Conservation (phyloP, 2,888 invertebrate genomes). For the Apamea anceps region DNA sequence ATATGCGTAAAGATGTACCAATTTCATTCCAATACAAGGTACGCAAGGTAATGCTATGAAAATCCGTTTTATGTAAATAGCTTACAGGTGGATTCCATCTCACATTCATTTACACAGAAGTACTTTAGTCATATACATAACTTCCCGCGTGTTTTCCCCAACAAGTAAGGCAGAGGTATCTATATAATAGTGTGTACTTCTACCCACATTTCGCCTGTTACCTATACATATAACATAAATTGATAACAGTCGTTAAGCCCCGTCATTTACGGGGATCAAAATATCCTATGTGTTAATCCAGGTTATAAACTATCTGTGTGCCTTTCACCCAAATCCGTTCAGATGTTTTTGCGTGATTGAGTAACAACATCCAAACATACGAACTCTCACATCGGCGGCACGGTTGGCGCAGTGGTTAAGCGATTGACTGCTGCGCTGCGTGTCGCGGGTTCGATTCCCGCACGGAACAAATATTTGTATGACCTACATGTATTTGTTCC, state of each 20-base stretch:
- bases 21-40: constrained; percentile 20
- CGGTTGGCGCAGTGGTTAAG: no score
- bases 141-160: not conserved
- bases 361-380: not conserved
- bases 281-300: no score
- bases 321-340: not conserved
- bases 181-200: not conserved
- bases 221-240: no score
- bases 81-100: constrained; percentile 33
- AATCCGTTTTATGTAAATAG: constrained; percentile 49
- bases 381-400: no score
- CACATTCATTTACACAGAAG: constrained; percentile 35
- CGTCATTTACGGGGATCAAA: no score
- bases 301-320: not conserved
- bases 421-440: no score
- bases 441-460: no score
- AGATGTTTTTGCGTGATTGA: not conserved
- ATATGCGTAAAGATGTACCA: constrained; percentile 29
- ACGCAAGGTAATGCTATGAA: constrained; percentile 25
- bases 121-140: constrained; percentile 34
- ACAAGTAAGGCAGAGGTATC: not conserved
- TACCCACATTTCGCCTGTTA: not conserved
- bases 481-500: no score
- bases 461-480: no score
- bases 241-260: no score